Percentiles rank a stretch among this genome's conserved stretches.
Evolutionary conservation across 2,888 invertebrate genomes (phyloP).

Genomic region (Sialis lutaria): DNA sequence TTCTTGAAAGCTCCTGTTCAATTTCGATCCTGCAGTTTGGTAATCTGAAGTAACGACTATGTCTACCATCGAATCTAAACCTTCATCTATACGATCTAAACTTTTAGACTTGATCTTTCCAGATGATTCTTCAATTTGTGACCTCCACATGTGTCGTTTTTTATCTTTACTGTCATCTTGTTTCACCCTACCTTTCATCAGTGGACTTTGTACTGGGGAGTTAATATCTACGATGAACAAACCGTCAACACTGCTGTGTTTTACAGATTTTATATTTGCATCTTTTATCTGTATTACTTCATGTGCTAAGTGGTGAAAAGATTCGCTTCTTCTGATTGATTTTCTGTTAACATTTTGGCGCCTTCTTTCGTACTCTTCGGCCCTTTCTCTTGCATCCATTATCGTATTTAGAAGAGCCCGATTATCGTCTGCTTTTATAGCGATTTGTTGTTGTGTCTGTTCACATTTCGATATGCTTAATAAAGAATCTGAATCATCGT

Average conservation of each 20-base stretch:
- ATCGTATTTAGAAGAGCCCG: constrained; percentile 38
- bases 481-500: constrained; percentile 53
- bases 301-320: constrained; percentile 22
- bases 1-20: not conserved
- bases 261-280: constrained; percentile 16
- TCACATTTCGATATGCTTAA: constrained; percentile 39
- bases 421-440: constrained; percentile 18
- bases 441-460: constrained; percentile 1
- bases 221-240: constrained; percentile 23
- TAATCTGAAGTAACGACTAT: constrained; percentile 43
- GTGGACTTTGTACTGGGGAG: not conserved
- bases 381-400: constrained; percentile 32
- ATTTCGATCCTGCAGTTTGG: not conserved
- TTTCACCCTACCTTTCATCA: not conserved
- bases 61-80: constrained; percentile 52
- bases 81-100: constrained; percentile 56
- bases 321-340: constrained; percentile 28
- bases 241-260: constrained; percentile 35
- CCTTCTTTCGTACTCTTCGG: constrained; percentile 17
- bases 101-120: constrained; percentile 39
- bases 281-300: constrained; percentile 18
- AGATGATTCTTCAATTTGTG: constrained; percentile 8
- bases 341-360: constrained; percentile 13
- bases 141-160: not conserved
- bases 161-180: not conserved